Conservation (phyloP, 2,888 invertebrate genomes). For the Hydropsyche betteni region DNA sequence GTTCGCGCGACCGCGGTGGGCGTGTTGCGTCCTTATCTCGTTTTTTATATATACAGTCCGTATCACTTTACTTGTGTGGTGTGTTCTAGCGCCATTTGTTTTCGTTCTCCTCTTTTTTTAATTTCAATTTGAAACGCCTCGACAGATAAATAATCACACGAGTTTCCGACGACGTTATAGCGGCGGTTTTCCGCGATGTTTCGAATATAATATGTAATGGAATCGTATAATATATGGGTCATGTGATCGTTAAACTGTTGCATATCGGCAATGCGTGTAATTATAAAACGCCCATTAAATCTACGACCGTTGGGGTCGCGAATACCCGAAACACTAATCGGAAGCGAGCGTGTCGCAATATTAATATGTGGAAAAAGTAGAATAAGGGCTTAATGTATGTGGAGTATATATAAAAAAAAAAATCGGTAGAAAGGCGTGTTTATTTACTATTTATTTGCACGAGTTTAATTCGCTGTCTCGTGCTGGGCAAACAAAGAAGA, state of each 20-base stretch:
- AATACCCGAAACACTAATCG: not conserved
- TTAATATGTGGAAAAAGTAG: not conserved
- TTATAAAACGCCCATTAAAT: too few relatives aligned
- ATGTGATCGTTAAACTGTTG: not conserved
- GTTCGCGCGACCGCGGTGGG: conserved; percentile 34
- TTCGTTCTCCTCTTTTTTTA: conserved; percentile 3
- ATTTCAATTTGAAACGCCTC: conserved; percentile 23
- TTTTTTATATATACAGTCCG: conserved; percentile 32
- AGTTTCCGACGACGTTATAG: not conserved
- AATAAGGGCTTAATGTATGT: conserved; percentile 20
- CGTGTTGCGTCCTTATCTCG: conserved; percentile 41
- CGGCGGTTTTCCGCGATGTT: not conserved
- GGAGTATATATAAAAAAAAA: too few relatives aligned
- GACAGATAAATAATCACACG: conserved; percentile 28
- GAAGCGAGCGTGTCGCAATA: not conserved
- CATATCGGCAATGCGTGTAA: not conserved
- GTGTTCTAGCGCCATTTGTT: conserved; percentile 46
- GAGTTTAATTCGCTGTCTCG: conserved; percentile 11
- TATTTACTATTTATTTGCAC: too few relatives aligned
- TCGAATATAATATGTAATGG: not conserved
- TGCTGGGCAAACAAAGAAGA: conserved; percentile 12
- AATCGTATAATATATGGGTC: not conserved
- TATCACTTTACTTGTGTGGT: conserved; percentile 45
- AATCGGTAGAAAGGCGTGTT: too few relatives aligned
- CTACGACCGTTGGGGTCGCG: not conserved